phyloP scores from a whole-genome alignment of 2,113 vertebrate genomes.

The Ovis aries region ARS-UI_Ramb_v3.0 NC_056076.1:1845501-1846000 shows the following conservation, averaged over 20 bases:
- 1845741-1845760: neutral
- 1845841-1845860: accelerated
- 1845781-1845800: accelerated
- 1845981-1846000: neutral
- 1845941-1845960: neutral
- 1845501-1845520: accelerated
- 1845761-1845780: too few relatives aligned
- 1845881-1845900: neutral
- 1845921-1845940: too few relatives aligned
- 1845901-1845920: neutral
- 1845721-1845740: too few relatives aligned
- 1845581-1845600: accelerated
- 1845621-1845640: accelerated
- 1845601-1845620: accelerated
- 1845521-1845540: accelerated
- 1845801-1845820: neutral
- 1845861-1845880: neutral
- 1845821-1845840: neutral
- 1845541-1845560: accelerated
- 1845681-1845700: neutral
- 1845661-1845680: accelerated
- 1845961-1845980: neutral
- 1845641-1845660: accelerated
- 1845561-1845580: accelerated
- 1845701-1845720: accelerated